phyloP scores from a whole-genome alignment of 2,797 vertebrate species.

The Lutra lutra region DNA sequence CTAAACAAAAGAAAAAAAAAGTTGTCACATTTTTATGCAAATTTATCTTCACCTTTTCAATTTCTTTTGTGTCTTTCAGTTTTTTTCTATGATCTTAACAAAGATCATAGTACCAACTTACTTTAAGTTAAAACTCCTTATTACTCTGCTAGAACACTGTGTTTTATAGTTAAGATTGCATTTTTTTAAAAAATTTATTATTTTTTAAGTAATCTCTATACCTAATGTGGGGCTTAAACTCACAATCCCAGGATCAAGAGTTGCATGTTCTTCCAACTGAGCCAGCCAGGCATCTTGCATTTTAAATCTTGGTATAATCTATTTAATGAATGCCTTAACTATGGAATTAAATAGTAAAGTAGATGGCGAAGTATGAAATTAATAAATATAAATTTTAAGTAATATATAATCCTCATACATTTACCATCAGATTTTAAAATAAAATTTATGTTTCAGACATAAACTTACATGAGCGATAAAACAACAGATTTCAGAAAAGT shows the following conservation, averaged over 20 bases:
- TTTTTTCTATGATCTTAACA: conserved; percentile 18
- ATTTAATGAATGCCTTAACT: not conserved
- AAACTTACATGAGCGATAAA: not conserved
- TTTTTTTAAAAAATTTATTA: not conserved
- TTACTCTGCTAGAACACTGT: not conserved
- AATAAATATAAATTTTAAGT: not conserved
- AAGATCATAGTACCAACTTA: not conserved
- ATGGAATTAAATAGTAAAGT: not conserved
- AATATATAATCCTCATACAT: not conserved
- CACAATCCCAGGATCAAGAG: not conserved
- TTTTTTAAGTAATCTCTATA: not conserved
- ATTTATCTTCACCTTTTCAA: conserved; percentile 54
- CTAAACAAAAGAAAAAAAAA: not conserved
- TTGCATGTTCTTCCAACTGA: not conserved
- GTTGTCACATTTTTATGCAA: not conserved
- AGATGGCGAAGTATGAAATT: not conserved
- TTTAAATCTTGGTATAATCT: not conserved
- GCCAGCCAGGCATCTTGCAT: not conserved
- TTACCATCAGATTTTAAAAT: conserved; percentile 21
- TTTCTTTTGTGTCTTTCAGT: conserved; percentile 69
- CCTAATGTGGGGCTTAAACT: not conserved
- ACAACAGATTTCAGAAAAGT: not conserved
- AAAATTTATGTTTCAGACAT: conserved; percentile 35
- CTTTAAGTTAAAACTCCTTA: not conserved
- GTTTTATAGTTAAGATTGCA: not conserved